Percentiles rank a stretch among this genome's conserved stretches.
Evolutionary conservation across 2,888 invertebrate species (phyloP).

Genomic region (Anaspis maculata): DNA sequence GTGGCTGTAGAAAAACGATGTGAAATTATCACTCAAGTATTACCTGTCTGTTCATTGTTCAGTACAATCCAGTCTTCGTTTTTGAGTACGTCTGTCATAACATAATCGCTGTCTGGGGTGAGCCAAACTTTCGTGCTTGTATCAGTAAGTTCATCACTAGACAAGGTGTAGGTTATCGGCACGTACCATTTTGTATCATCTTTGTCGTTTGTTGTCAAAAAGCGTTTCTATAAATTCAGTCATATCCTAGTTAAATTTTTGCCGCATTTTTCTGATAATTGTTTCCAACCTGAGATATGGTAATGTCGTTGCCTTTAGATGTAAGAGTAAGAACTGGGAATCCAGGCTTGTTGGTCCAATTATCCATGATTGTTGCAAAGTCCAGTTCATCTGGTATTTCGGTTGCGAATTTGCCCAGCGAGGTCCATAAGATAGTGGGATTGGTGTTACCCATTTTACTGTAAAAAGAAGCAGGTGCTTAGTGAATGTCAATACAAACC

Average conservation of each 20-base stretch:
- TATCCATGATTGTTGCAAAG: not conserved
- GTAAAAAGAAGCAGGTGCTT: no score
- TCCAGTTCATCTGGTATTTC: not conserved
- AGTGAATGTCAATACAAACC: no score
- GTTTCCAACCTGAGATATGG: not conserved
- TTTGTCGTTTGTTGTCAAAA: no score
- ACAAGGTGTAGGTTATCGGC: not conserved
- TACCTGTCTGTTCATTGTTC: slow-evolving; percentile 10
- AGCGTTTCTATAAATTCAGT: no score
- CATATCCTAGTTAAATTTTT: no score
- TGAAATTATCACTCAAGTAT: no score
- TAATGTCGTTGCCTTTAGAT: not conserved
- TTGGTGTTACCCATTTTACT: not conserved
- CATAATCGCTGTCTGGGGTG: not conserved
- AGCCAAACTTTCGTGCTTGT: not conserved
- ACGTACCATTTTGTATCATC: not conserved
- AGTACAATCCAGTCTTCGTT: slow-evolving; percentile 9
- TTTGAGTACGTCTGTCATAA: slow-evolving; percentile 1
- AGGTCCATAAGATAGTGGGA: not conserved
- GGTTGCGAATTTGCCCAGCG: not conserved
- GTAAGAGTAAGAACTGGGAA: not conserved
- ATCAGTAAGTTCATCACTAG: not conserved
- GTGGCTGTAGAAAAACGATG: not conserved
- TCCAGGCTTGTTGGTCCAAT: not conserved
- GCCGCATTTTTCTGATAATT: no score